Percentiles rank a stretch among this genome's conserved stretches.
phyloP scores from a whole-genome alignment of 1,140 invertebrate species.

The Caenorhabditis brenneri region DNA sequence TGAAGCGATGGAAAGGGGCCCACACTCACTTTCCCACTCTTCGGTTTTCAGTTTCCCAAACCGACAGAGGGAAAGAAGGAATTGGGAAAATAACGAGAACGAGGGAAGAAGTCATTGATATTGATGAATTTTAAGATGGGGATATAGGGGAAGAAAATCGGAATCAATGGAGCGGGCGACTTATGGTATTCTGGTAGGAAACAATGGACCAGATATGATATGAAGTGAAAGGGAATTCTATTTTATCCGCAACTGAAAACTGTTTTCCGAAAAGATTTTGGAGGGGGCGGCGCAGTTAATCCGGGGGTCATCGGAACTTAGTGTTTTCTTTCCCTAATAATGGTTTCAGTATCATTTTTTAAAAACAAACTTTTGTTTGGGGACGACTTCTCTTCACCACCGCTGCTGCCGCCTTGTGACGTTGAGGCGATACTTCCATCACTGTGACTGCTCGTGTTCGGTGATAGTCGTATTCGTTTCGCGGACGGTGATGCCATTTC shows the following conservation, averaged over 20 bases:
- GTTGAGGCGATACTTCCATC: conserved; percentile 25
- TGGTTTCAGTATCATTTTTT: no score
- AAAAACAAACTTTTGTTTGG: neutral
- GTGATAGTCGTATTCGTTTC: neutral
- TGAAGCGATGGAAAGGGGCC: neutral
- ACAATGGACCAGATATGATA: no score
- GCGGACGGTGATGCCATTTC: neutral
- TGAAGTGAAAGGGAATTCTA: no score
- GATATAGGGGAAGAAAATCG: no score
- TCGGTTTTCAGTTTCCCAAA: conserved; percentile 36
- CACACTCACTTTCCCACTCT: conserved; percentile 3
- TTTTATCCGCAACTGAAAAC: no score
- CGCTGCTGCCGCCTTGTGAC: neutral
- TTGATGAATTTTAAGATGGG: neutral
- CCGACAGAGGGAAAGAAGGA: neutral
- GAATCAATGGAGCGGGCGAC: no score
- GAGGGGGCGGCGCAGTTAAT: no score
- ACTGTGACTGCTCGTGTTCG: conserved; percentile 16
- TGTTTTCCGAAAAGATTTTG: no score
- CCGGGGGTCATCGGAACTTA: no score
- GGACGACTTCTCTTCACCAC: neutral
- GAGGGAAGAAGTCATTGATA: neutral
- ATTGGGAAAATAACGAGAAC: neutral
- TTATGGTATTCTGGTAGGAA: no score
- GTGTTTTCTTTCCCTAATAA: no score